Percentiles rank a stretch among this genome's conserved stretches.
Evolutionary conservation across 2,888 invertebrate genomes (phyloP).

Genomic region (Deilephila porcellus): DNA sequence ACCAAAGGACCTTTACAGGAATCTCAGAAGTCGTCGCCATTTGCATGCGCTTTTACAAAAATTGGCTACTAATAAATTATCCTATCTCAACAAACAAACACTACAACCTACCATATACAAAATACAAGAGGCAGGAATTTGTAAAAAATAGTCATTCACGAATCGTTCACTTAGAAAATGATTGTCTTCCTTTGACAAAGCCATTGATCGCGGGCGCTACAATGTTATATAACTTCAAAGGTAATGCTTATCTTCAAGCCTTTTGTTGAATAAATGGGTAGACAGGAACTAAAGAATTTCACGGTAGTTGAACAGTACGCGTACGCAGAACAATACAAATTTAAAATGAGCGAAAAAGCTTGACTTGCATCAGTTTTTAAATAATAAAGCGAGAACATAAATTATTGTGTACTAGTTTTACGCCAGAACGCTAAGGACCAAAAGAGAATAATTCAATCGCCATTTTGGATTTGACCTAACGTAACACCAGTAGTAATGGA

Average conservation of each 20-base stretch:
- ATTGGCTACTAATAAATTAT: too few species aligned
- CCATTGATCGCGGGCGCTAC: slow-evolving; percentile 21
- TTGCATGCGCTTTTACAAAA: too few species aligned
- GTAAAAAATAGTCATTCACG: slow-evolving; percentile 58
- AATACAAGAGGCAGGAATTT: slow-evolving; percentile 46
- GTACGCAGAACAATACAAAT: neutral
- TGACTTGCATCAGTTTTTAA: neutral
- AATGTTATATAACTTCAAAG: slow-evolving; percentile 9
- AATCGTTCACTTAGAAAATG: slow-evolving; percentile 58
- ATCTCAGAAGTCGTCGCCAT: too few species aligned
- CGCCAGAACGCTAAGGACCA: too few species aligned
- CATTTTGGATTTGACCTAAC: too few species aligned
- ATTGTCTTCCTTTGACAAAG: slow-evolving; percentile 48
- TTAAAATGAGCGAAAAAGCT: too few species aligned
- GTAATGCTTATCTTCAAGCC: neutral
- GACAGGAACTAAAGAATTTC: neutral
- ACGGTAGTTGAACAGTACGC: neutral
- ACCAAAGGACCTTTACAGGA: too few species aligned
- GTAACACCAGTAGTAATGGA: too few species aligned
- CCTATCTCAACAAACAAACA: neutral
- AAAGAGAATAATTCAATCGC: too few species aligned
- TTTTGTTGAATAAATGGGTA: neutral
- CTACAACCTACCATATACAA: neutral
- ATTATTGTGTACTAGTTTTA: too few species aligned
- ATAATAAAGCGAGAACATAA: neutral